phyloP scores from a whole-genome alignment of 1,140 invertebrate genomes.

The Macrobrachium nipponense region DNA sequence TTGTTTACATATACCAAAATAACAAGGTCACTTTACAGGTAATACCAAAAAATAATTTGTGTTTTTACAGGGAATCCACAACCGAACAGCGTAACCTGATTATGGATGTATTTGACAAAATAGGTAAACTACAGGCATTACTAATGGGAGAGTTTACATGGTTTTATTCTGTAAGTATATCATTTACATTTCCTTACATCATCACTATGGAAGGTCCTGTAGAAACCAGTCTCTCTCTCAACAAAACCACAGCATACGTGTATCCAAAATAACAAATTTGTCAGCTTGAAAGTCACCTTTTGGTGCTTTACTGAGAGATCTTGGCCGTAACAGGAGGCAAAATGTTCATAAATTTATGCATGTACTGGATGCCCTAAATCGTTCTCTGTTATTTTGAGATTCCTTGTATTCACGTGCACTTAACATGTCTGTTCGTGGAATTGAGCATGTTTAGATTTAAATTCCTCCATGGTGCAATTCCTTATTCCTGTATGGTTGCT shows the following conservation, averaged over 20 bases:
- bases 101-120: conserved; percentile 20
- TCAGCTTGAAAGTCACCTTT: too few species aligned
- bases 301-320: too few species aligned
- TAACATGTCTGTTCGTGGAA: too few species aligned
- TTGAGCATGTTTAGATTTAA: too few species aligned
- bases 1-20: too few species aligned
- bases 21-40: too few species aligned
- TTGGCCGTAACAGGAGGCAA: background rate
- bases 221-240: background rate
- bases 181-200: background rate
- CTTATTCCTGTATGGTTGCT: too few species aligned
- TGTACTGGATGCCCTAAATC: background rate
- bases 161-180: conserved; percentile 40
- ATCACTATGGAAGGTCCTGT: background rate
- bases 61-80: conserved; percentile 29
- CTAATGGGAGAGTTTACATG: conserved; percentile 44
- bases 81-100: conserved; percentile 36
- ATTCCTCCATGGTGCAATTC: too few species aligned
- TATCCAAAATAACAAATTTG: too few species aligned
- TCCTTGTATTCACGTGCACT: too few species aligned
- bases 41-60: background rate
- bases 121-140: conserved; percentile 28
- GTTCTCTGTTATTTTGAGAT: too few species aligned
- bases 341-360: background rate
- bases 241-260: background rate